Conservation (phyloP, 2,888 invertebrate genomes). For the Drosophila cognata region DNA sequence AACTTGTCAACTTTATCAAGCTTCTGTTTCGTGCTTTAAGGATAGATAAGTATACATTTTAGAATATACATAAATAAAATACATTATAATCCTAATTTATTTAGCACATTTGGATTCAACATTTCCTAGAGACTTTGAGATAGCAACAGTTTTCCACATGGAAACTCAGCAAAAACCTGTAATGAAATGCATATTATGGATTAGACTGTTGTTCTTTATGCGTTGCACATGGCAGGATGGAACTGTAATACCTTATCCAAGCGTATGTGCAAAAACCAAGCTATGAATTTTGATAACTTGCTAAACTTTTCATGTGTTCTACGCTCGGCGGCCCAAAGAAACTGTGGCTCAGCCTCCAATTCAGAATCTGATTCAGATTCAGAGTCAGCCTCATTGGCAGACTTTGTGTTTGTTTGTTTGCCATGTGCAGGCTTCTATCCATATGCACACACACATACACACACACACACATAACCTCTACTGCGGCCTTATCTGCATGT, state of each 20-base stretch:
- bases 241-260: background rate
- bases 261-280: constrained; percentile 26
- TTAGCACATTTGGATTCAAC: background rate
- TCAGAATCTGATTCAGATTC: constrained; percentile 18
- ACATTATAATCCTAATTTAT: background rate
- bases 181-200: background rate
- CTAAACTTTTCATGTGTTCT: constrained; percentile 52
- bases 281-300: constrained; percentile 72
- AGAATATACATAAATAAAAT: background rate
- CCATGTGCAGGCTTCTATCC: constrained; percentile 33
- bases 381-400: constrained; percentile 23
- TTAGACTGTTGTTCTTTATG: background rate
- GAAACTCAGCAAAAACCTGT: background rate
- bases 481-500: constrained; percentile 1
- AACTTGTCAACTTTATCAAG: background rate
- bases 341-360: constrained; percentile 6
- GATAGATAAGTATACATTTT: no score
- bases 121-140: background rate
- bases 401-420: constrained; percentile 48
- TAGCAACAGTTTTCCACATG: background rate
- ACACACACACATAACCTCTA: background rate
- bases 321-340: constrained; percentile 1
- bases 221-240: background rate
- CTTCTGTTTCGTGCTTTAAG: background rate
- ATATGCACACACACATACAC: background rate